Conservation (phyloP, 1,140 invertebrate species). For the Thrips palmi region DNA sequence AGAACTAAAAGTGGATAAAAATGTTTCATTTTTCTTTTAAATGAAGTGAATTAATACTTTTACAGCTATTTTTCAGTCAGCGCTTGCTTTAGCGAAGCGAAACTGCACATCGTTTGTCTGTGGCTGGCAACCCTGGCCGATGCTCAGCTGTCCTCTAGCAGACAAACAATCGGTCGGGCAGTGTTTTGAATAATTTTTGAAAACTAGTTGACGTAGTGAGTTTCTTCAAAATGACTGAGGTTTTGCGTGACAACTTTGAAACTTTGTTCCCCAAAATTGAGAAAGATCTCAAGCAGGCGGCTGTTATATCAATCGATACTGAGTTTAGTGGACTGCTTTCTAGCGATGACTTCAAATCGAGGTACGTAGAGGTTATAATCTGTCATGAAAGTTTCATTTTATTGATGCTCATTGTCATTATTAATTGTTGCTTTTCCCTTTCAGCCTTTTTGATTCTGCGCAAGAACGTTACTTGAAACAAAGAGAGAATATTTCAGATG, state of each 20-base stretch:
- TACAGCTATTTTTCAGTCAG: too few relatives aligned
- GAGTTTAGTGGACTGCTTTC: conserved; percentile 43
- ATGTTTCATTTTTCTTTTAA: too few relatives aligned
- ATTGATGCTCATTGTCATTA: not conserved
- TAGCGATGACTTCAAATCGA: conserved; percentile 27
- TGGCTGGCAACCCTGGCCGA: too few relatives aligned
- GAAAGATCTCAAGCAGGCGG: conserved; percentile 26
- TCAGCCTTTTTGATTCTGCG: conserved; percentile 48
- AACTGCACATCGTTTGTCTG: too few relatives aligned
- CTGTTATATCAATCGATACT: conserved; percentile 41
- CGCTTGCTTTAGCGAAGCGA: too few relatives aligned
- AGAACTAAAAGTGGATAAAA: too few relatives aligned
- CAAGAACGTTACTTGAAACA: conserved; percentile 39
- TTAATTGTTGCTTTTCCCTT: conserved; percentile 20
- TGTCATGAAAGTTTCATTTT: not conserved
- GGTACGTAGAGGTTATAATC: conserved; percentile 21
- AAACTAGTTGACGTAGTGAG: not conserved
- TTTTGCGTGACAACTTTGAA: conserved; percentile 31
- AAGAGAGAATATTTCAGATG: conserved; percentile 31
- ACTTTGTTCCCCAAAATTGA: conserved; percentile 28
- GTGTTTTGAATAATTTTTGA: too few relatives aligned
- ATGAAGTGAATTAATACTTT: too few relatives aligned
- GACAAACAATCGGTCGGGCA: too few relatives aligned
- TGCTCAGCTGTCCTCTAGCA: too few relatives aligned
- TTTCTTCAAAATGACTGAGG: conserved; percentile 20